Conservation (phyloP, 2,797 vertebrate genomes). For the Tangara arthus region DNA sequence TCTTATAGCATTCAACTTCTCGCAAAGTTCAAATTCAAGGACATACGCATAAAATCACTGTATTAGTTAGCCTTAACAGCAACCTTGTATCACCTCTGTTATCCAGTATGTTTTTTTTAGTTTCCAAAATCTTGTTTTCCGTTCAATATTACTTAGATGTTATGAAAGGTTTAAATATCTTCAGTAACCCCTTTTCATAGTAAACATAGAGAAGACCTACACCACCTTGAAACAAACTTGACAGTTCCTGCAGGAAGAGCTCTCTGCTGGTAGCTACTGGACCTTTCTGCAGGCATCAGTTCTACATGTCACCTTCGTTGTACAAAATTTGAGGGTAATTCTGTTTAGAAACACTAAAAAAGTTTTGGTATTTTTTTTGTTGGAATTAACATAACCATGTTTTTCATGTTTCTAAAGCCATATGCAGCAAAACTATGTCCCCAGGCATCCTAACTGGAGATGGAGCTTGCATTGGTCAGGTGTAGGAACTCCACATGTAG, state of each 20-base stretch:
- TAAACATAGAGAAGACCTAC: neutral
- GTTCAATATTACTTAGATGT: neutral
- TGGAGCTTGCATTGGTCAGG: neutral
- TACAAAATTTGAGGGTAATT: neutral
- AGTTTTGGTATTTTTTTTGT: neutral
- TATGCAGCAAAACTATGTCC: neutral
- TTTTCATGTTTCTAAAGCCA: neutral
- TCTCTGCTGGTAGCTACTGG: neutral
- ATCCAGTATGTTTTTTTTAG: neutral
- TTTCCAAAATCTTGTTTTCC: neutral
- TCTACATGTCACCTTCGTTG: rapidly evolving
- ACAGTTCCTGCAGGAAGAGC: neutral
- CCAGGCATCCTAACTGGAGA: neutral
- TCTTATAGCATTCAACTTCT: neutral
- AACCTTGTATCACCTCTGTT: neutral
- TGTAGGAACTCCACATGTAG: rapidly evolving
- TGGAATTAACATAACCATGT: neutral
- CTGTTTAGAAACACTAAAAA: neutral
- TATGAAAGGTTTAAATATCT: neutral
- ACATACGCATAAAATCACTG: neutral
- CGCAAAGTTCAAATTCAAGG: neutral
- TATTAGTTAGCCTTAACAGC: neutral
- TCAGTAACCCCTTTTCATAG: neutral
- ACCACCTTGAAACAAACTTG: neutral
- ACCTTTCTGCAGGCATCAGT: neutral